Evolutionary conservation across 2,888 invertebrate genomes (phyloP), one percentile per base, ranked within the genome.

Genomic region (Andrena bicolor): DNA sequence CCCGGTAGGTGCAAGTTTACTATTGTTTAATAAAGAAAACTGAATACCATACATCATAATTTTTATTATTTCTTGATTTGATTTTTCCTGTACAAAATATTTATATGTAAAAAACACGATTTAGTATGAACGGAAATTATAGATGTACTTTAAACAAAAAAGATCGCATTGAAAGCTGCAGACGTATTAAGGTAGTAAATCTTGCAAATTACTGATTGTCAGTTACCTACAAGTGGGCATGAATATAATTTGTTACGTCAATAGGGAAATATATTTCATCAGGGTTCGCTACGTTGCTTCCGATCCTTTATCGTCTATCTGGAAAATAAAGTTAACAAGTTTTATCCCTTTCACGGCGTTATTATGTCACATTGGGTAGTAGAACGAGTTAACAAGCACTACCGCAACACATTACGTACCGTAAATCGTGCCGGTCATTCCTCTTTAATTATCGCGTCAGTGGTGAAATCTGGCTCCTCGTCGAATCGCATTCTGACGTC

Each of bases 391-490:
- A 66, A 76, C 76, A 64, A 76, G 76, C 48, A 41, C 35, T 28
- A 48, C 20, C 28, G 49, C 16, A 2, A 28, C 75, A 16, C 58
- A 64, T 66, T 65, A 28, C 49, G 28, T 60, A 30, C 60, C 41
- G 76, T 78, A 76, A 78, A 78, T 78, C 76, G 30, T 32, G 68
- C 66, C 41, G 76, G 61, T 76, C 70, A 61, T 80, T 77, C 71
- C 64, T 65, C 71, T 72, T 78, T 81, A 81, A 81, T 81, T 81
- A 80, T 80, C 73, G 69, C 74, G 70, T 81, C 60, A 74, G 32
- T 65, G 60, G 69, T 74, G 65, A 80, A 74, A 80, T 65, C 74
- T 65, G 80, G 64, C 74, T 51, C 58, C 5, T 8, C 68, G 71
- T 51, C 26, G 72, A 56, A 71, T 48, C 65, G 51, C 66, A 13